phyloP scores from a whole-genome alignment of 2,888 invertebrate genomes.

The Aporophyla nigra region DNA sequence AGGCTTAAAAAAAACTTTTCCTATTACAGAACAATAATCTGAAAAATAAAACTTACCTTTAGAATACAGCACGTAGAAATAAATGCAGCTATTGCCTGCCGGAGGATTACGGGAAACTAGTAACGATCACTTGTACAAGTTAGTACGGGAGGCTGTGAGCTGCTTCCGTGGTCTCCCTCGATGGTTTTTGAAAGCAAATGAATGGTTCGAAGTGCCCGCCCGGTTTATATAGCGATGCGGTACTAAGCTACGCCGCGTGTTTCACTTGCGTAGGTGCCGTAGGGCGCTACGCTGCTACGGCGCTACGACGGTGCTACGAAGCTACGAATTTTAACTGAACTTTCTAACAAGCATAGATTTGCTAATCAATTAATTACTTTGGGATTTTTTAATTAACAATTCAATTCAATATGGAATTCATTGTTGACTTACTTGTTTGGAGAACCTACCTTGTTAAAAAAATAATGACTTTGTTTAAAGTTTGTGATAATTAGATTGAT shows the following conservation, averaged over 20 bases:
- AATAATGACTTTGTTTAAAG: background rate
- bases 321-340: constrained; percentile 32
- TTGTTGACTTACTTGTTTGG: background rate
- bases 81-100: constrained; percentile 23
- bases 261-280: constrained; percentile 76
- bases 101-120: constrained; percentile 30
- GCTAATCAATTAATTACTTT: background rate
- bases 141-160: constrained; percentile 51
- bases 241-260: constrained; percentile 67
- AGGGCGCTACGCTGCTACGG: constrained; percentile 67
- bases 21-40: background rate
- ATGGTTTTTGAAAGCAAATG: constrained; percentile 85
- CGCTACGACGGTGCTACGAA: constrained; percentile 38
- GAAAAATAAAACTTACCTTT: constrained; percentile 55
- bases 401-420: background rate
- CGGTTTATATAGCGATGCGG: constrained; percentile 83
- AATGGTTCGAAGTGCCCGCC: constrained; percentile 76
- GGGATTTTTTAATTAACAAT: background rate
- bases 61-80: constrained; percentile 24
- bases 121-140: constrained; percentile 47
- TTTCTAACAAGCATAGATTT: constrained; percentile 11
- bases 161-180: constrained; percentile 76
- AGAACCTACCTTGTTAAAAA: background rate
- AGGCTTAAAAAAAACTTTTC: background rate
- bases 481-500: background rate